phyloP scores from a whole-genome alignment of 2,113 vertebrate species.

The Colinus virginianus region DNA sequence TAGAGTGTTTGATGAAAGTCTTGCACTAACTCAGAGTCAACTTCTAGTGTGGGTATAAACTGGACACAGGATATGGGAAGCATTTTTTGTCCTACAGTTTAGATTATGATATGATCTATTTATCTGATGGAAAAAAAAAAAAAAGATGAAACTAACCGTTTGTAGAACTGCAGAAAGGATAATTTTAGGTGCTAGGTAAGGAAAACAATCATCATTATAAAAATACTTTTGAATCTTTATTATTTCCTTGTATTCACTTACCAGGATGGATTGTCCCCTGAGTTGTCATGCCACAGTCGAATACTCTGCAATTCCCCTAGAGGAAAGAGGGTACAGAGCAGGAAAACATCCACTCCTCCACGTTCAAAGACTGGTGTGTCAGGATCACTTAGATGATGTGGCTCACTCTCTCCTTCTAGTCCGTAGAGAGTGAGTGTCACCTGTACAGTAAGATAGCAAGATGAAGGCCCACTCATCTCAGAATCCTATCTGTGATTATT shows the following conservation, averaged over 20 bases:
- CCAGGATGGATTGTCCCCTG: slow-evolving; percentile 89
- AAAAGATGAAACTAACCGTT: not conserved
- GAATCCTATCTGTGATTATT: not conserved
- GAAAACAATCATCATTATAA: not conserved
- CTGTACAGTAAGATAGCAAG: slow-evolving; percentile 69
- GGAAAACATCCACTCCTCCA: slow-evolving; percentile 89
- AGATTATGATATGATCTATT: not conserved
- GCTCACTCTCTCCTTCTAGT: slow-evolving; percentile 91
- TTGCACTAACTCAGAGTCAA: not conserved
- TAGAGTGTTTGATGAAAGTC: not conserved
- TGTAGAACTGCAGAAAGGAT: not conserved
- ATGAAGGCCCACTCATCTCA: not conserved
- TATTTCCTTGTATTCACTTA: slow-evolving; percentile 43
- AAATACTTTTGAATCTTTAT: not conserved
- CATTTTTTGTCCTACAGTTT: not conserved
- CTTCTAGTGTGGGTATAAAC: not conserved
- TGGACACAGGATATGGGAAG: not conserved
- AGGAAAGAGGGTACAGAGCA: slow-evolving; percentile 91
- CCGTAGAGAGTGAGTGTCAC: slow-evolving; percentile 90
- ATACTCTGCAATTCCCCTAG: slow-evolving; percentile 89
- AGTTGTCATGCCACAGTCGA: slow-evolving; percentile 95
- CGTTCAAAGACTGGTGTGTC: slow-evolving; percentile 88
- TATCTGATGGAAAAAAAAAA: not conserved
- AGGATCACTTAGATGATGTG: slow-evolving; percentile 87
- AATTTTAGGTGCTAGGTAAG: not conserved